A percentile compares a stretch with the other conserved stretches of the same genome.
Conservation (phyloP, 2,888 invertebrate genomes). For the Cerastoderma edule region DNA sequence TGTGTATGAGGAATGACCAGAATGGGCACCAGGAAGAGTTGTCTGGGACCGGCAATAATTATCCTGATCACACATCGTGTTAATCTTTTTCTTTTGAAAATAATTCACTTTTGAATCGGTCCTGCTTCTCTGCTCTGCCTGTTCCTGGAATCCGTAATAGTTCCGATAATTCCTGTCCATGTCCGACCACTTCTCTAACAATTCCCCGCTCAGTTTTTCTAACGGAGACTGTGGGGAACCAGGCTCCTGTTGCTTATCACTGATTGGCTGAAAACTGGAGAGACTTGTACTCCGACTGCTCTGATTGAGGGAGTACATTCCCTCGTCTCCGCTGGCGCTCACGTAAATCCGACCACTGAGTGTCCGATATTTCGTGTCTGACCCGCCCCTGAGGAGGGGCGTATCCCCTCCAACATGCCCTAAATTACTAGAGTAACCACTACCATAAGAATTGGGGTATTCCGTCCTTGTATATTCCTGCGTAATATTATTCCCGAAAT, state of each 20-base stretch:
- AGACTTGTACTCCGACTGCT: constrained; percentile 57
- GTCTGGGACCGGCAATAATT: constrained; percentile 65
- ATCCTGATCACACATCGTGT: constrained; percentile 63
- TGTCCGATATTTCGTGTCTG: constrained; percentile 33
- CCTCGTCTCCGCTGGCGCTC: constrained; percentile 55
- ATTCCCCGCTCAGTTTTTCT: constrained; percentile 59
- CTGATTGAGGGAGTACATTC: constrained; percentile 57
- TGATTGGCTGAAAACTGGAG: constrained; percentile 56
- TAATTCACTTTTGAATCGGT: constrained; percentile 70
- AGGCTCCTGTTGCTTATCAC: constrained; percentile 19
- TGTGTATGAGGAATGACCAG: neutral
- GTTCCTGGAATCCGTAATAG: constrained; percentile 67
- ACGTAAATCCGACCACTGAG: constrained; percentile 57
- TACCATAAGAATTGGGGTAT: constrained; percentile 6
- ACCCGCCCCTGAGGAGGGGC: constrained; percentile 35
- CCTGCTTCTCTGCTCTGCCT: constrained; percentile 46
- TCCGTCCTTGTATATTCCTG: neutral
- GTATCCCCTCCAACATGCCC: constrained; percentile 31
- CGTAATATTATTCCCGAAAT: neutral
- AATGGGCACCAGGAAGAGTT: constrained; percentile 14
- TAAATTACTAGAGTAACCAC: neutral
- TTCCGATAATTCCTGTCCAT: constrained; percentile 71
- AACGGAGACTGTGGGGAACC: constrained; percentile 47
- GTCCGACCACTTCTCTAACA: constrained; percentile 68
- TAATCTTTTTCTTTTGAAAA: constrained; percentile 67